Conservation (phyloP, 2,113 vertebrate species). For the Calcarius ornatus region DNA sequence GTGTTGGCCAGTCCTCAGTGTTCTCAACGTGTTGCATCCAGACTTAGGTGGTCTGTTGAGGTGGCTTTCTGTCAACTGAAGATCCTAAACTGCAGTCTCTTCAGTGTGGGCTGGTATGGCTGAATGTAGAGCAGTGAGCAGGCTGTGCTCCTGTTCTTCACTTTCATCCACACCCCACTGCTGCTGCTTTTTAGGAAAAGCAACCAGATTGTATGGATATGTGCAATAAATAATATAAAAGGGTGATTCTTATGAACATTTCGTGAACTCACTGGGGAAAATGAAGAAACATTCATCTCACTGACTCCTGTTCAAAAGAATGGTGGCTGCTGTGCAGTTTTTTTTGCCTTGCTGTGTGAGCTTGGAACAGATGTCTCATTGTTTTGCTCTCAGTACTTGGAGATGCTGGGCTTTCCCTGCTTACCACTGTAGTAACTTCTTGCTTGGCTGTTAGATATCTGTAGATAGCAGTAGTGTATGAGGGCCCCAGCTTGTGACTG, state of each 20-base stretch:
- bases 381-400: not conserved
- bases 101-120: rapidly evolving
- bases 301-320: not conserved
- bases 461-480: not conserved
- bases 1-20: not conserved
- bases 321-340: not conserved
- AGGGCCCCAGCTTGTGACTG: not conserved
- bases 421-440: not conserved
- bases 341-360: not conserved
- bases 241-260: not conserved
- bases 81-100: not conserved
- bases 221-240: not conserved
- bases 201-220: not conserved
- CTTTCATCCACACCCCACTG: not conserved
- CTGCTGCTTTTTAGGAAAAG: not conserved
- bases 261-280: not conserved
- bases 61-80: not conserved
- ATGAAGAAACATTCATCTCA: not conserved
- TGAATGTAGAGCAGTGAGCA: not conserved
- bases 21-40: not conserved
- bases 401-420: not conserved
- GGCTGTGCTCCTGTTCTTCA: not conserved
- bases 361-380: not conserved
- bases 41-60: not conserved
- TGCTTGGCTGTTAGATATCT: not conserved